Evolutionary conservation across 1,140 invertebrate species (phyloP), one percentile per base, ranked within the genome.

Genomic region (Patella vulgata): DNA sequence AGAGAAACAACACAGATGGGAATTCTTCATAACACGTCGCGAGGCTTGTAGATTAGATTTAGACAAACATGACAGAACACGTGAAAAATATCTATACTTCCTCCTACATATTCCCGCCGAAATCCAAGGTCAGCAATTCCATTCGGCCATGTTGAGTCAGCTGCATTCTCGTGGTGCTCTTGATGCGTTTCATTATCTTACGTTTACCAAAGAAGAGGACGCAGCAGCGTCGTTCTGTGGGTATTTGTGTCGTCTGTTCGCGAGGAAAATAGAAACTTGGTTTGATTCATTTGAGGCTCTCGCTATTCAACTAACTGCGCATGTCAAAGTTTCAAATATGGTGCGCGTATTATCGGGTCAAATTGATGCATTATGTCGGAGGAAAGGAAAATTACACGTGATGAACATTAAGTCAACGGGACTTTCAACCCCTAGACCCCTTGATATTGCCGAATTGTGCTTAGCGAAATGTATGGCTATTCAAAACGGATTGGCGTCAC

Each of bases 11-110:
- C 19, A 59, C 66, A 5, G 33, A 31, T 79, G 77, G 77, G 71
- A 75, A 33, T 25, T 51, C 0, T 79, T 79, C 47, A 63, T 79
- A 23, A 25, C 40, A 6, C 50, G 77, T 39, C 69, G 60, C 31
- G 77, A 79, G 52, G 75, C 77, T 0, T 79, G 77, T 60, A 68
- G 75, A 14, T 59, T 79, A 36, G 73, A 79, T 56, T 59, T 79
- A 1, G 63, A 69, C 46, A 71, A 71, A 51, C 73, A 79, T 40
- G 75, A 77, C 36, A 75, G 72, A 54, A 75, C 70, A 14, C 59
- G 67, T 21, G 56, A 64, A 31, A 64, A 59, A 5, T 79, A 79
- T 44, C 57, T 57, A 14, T 65, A 74, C 36, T 79, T 79, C 36
- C 48, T 79, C 19, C 53, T 59, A 9, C 70, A 69, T 47, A 66